Evolutionary conservation across 1,140 invertebrate species (phyloP).

Genomic region (Lethocerus indicus): DNA sequence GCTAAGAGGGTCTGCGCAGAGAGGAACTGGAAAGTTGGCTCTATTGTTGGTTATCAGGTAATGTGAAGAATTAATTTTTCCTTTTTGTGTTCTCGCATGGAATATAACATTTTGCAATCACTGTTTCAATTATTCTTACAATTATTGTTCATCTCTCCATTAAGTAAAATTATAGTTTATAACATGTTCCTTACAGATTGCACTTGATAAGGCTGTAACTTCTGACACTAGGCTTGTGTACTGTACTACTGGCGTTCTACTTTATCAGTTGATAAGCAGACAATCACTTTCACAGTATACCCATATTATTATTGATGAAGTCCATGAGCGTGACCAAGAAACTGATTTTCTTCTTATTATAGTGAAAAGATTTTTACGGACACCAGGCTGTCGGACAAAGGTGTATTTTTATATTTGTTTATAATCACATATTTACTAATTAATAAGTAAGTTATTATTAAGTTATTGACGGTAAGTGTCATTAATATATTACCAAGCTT

Average conservation of each 20-base stretch:
- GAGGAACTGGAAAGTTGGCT: constrained; percentile 53
- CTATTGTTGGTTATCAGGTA: constrained; percentile 69
- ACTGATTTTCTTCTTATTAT: constrained; percentile 84
- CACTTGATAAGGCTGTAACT: constrained; percentile 35
- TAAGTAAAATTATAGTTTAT: background rate
- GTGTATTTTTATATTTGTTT: constrained; percentile 20
- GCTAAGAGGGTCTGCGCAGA: constrained; percentile 62
- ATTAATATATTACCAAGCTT: too few relatives aligned
- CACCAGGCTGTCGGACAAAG: constrained; percentile 26
- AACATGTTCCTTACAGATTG: constrained; percentile 30
- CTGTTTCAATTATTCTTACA: background rate
- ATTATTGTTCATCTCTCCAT: background rate
- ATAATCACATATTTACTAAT: too few relatives aligned
- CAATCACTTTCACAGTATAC: constrained; percentile 41
- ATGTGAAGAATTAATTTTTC: background rate
- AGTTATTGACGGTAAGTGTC: too few relatives aligned
- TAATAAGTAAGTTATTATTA: too few relatives aligned
- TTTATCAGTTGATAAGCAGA: constrained; percentile 39
- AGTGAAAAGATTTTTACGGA: constrained; percentile 59
- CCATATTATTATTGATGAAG: constrained; percentile 87
- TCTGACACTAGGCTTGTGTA: constrained; percentile 67
- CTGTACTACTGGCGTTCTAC: constrained; percentile 58
- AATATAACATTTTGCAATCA: background rate
- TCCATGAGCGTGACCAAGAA: constrained; percentile 89
- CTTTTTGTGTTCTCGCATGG: background rate